Base-by-base conservation (phyloP, 2,888 invertebrate genomes). In the Gisinianus flammeolus region DNA sequence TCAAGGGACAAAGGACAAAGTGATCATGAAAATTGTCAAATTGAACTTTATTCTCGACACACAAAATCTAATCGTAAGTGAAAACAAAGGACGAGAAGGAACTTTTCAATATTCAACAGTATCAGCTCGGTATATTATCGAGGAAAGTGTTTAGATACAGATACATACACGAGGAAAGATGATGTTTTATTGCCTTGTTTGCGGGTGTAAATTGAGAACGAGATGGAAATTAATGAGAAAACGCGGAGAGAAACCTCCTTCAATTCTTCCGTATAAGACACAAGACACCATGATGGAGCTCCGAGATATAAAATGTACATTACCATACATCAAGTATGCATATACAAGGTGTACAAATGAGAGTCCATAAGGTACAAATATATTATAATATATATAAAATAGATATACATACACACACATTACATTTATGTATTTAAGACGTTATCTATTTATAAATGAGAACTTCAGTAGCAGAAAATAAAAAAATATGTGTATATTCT, bases 381-480 rank as follows among this genome's bases (percentile, higher is more conserved):
- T 6, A 44, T 16, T 10, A 44, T 10, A 44, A 44, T 6, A 16
- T 44, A 44, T 44, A 44, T 16, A 44, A 44, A n/a, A n/a, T n/a
- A n/a, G n/a, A n/a, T n/a, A 6, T 44, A 44, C 44, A 44, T 16
- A 44, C 44, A 44, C 44, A 44, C 44, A 44, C 44, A 44, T 16
- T 44, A 44, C 44, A 44, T 44, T 58, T 22, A 3, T 58, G 19
- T 67, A 6, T 67, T 67, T 6, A 22, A 68, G 68, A 68, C 68
- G 68, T 68, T 68, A 68, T 68, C 68, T 68, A 68, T 68, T 44
- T 68, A 12, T 44, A 44, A 68, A 68, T 68, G 68, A 68, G 68
- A 31, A 68, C 68, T 68, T 68, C 68, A 72, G 72, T 72, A 72
- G 72, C 72, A 58, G 33, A 6, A 54, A 72, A 72, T 58, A 33